phyloP scores from a whole-genome alignment of 2,113 vertebrate genomes.

The Mola mola region DNA sequence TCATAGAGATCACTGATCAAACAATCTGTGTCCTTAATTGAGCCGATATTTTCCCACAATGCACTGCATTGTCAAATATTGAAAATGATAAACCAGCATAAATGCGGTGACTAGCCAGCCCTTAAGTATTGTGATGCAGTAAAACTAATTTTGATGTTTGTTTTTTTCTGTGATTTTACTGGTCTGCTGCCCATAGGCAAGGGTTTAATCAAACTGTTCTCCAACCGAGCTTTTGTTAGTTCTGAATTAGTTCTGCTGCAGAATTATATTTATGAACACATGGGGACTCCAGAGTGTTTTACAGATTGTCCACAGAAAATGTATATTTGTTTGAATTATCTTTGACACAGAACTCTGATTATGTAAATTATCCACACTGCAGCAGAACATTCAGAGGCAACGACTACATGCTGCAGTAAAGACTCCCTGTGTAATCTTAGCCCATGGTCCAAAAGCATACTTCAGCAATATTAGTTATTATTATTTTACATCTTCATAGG shows the following conservation, averaged over 20 bases:
- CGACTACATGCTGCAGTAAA: neutral
- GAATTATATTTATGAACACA: constrained; percentile 32
- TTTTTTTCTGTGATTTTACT: constrained; percentile 16
- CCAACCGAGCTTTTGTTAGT: constrained; percentile 45
- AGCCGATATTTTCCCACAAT: constrained; percentile 59
- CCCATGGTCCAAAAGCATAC: neutral
- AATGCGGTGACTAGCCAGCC: constrained; percentile 29
- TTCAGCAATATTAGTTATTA: no score
- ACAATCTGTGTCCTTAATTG: constrained; percentile 53
- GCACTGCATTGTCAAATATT: constrained; percentile 43
- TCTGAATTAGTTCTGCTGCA: constrained; percentile 37
- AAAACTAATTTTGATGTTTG: constrained; percentile 13
- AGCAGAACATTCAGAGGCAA: constrained; percentile 5
- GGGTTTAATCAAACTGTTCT: constrained; percentile 44
- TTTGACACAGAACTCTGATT: constrained; percentile 3
- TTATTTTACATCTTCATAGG: no score
- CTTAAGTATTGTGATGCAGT: constrained; percentile 28
- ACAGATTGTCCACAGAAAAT: constrained; percentile 28
- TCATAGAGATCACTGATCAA: constrained; percentile 58
- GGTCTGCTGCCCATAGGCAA: constrained; percentile 36
- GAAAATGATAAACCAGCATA: constrained; percentile 43
- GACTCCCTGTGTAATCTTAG: neutral
- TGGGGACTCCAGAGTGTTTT: constrained; percentile 22
- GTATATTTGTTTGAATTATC: constrained; percentile 16
- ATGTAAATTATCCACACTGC: constrained; percentile 45